Base-by-base conservation (phyloP, 2,888 invertebrate species). In the Hydroisotoma schaefferi region DNA sequence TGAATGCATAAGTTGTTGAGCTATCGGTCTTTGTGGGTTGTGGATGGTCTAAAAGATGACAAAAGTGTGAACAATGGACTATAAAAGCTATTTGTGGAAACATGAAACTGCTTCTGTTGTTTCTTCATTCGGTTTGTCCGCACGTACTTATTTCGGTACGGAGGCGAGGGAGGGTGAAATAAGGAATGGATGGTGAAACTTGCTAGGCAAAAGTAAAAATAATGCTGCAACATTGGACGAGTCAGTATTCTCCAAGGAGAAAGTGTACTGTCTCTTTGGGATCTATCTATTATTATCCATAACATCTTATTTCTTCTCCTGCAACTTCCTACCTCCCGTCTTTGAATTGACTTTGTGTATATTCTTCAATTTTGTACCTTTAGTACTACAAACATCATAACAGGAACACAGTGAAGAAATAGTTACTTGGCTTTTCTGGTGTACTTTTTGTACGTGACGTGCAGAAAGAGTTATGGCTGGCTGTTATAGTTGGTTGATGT, bases 31-130 rank as follows among this genome's bases (percentile, higher is more conserved):
- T n/a, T n/a, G n/a, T n/a, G n/a, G 40, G 40, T 8, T 15, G 15
- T 8, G 40, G n/a, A 8, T 40, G 40, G 40, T 5, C 8, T 20
- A 40, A 40, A 40, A 27, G 6, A 49, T 49, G 49, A 49, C 49
- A 57, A 49, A 57, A 57, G 57, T 49, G 55, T 55, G 59, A 63
- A 63, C 59, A 63, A 63, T 63, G 55, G 58, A 54, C 58, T 55
- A 59, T 62, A 62, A 58, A 63, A 63, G 55, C 59, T 63, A 47
- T 27, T 15, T 15, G 20, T 10, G n/a, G 8, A 10, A 40, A 15
- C n/a, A 8, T 5, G 40, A 5, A n/a, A 40, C 40, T 40, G 8
- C 40, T n/a, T 40, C 40, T 5, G n/a, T 8, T 40, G 4, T 15
- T 18, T 20, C 3, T 40, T 15, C 4, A 40, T 40, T 40, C 20